phyloP scores from a whole-genome alignment of 2,888 invertebrate species.

The Polyploca ridens region DNA sequence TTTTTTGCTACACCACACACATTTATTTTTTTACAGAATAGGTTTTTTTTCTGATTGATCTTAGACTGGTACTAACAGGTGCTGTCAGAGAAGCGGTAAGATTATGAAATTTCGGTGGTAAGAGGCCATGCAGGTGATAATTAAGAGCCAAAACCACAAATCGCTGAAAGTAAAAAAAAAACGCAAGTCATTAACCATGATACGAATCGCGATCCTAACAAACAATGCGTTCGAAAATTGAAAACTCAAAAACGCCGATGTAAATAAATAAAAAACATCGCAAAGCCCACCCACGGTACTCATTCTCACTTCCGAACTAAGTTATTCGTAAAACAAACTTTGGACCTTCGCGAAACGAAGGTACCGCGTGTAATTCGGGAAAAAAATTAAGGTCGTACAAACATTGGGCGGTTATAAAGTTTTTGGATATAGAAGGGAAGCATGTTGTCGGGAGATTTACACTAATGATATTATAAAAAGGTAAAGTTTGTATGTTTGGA shows the following conservation, averaged over 20 bases:
- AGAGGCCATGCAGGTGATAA: too few species aligned
- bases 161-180: slow-evolving; percentile 27
- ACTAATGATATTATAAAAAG: too few species aligned
- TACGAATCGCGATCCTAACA: slow-evolving; percentile 15
- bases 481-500: too few species aligned
- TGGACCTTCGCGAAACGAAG: slow-evolving; percentile 36
- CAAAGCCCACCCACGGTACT: slow-evolving; percentile 50
- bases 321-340: slow-evolving; percentile 47
- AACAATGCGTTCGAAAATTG: slow-evolving; percentile 9
- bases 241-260: neutral
- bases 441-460: neutral
- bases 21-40: too few species aligned
- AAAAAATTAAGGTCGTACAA: neutral
- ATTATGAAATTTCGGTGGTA: too few species aligned
- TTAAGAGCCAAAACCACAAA: too few species aligned
- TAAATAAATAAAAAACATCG: slow-evolving; percentile 27
- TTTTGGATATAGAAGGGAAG: neutral
- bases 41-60: too few species aligned
- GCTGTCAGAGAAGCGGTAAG: too few species aligned
- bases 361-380: neutral
- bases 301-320: slow-evolving; percentile 46
- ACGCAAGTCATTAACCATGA: slow-evolving; percentile 18
- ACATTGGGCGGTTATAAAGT: neutral
- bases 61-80: too few species aligned
- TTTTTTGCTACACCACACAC: too few species aligned